Percentiles rank a stretch among this genome's conserved stretches.
phyloP scores from a whole-genome alignment of 2,888 invertebrate species.

The Elmis aenea region DNA sequence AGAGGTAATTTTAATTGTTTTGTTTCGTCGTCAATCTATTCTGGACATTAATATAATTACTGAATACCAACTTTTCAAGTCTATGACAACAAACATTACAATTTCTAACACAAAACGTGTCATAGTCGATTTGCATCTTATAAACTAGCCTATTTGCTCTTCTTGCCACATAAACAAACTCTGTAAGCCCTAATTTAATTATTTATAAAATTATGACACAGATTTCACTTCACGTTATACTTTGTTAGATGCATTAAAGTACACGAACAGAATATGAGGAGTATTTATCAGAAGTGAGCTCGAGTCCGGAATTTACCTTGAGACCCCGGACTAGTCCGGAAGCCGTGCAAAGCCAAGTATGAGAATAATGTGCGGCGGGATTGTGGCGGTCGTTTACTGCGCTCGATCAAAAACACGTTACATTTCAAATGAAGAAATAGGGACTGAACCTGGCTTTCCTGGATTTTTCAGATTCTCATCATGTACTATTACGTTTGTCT shows the following conservation, averaged over 20 bases:
- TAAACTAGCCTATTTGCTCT: no score
- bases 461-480: constrained; percentile 33
- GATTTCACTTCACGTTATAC: neutral
- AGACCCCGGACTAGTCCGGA: constrained; percentile 32
- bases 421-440: constrained; percentile 44
- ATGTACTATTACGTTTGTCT: constrained; percentile 12
- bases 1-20: no score
- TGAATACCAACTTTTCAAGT: no score
- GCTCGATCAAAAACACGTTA: constrained; percentile 46
- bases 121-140: no score
- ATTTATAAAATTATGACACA: no score
- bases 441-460: constrained; percentile 33
- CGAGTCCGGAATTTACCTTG: constrained; percentile 29
- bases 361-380: constrained; percentile 33
- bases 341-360: constrained; percentile 36
- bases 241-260: neutral
- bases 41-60: no score
- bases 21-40: no score
- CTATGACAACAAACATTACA: no score
- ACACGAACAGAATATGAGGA: neutral
- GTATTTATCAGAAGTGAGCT: constrained; percentile 16
- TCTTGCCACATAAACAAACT: no score
- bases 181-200: no score
- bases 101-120: no score
- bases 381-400: constrained; percentile 33